Base-by-base conservation (phyloP, 1,140 invertebrate species). In the Spodoptera litura region DNA sequence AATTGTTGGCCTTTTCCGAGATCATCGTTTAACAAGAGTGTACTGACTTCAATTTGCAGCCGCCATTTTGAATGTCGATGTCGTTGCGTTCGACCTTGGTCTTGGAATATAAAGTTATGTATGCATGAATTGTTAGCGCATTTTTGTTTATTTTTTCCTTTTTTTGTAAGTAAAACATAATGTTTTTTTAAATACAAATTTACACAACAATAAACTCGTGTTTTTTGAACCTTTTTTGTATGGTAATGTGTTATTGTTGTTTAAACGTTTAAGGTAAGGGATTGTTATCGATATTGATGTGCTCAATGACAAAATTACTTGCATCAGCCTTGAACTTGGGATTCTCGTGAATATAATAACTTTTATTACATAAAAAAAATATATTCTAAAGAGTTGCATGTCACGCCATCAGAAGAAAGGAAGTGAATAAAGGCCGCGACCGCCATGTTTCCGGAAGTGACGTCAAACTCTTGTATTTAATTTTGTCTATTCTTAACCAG, bases 1-100 rank as follows among this genome's bases (percentile, higher is more conserved):
- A 80, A 82, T 81, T 84, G 83, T 86, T 83, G 87, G 78, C 89
- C 88, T 91, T 90, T 90, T 88, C 86, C 80, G 81, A 86, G 85
- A 89, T 89, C 82, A 77, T 81, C 80, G 61, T 86, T 83, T 79
- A 85, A 77, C 74, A 80, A 78, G 76, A 68, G 70, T 55, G 70
- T 74, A 56, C 58, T 78, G 72, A 80, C 68, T 72, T 35, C 68
- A 77, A 68, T 66, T 68, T 68, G 74, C 51, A 81, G 64, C 79
- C 71, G 82, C 81, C 82, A 85, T 87, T 83, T 87, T 84, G 80
- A 79, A 82, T 84, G 78, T 80, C 62, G 61, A 82, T 84, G 78
- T 80, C 68, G 61, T 55, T 66, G 49, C 52, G 51, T 81, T 72
- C 78, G 56, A 74, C 78, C 79, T 87, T 85, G 80, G 64, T 81